Evolutionary conservation across 2,113 vertebrate genomes (phyloP).

Genomic region (Crypturellus undulatus): DNA sequence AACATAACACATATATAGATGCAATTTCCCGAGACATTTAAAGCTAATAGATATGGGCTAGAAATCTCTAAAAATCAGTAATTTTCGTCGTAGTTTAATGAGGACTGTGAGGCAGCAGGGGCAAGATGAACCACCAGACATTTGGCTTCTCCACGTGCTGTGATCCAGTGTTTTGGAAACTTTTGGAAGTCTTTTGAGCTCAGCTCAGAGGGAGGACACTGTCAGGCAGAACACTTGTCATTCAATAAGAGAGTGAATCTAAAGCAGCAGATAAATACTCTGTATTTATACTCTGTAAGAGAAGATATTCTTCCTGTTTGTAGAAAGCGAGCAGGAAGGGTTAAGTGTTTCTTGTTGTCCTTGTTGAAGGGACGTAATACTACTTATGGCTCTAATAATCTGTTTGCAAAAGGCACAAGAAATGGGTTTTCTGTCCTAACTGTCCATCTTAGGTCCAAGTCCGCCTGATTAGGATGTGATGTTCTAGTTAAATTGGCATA

Average conservation of each 20-base stretch:
- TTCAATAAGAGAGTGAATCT: neutral
- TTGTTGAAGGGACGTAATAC: neutral
- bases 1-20: neutral
- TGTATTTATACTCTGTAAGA: neutral
- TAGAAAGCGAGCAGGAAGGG: neutral
- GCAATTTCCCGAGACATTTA: neutral
- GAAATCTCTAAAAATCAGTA: neutral
- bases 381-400: neutral
- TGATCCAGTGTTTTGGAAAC: neutral
- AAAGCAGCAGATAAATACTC: neutral
- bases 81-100: neutral
- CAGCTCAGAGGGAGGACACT: neutral
- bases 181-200: neutral
- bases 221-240: neutral
- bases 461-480: neutral
- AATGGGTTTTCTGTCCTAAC: neutral
- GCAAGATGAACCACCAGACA: neutral
- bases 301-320: neutral
- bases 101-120: neutral
- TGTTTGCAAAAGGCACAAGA: neutral
- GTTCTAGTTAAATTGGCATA: neutral
- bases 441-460: neutral
- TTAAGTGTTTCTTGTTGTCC: neutral
- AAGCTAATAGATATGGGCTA: neutral
- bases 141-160: neutral